Evolutionary conservation across 2,888 invertebrate species (phyloP), one percentile per base, ranked within the genome.

Genomic region (Bombylius discolor): DNA sequence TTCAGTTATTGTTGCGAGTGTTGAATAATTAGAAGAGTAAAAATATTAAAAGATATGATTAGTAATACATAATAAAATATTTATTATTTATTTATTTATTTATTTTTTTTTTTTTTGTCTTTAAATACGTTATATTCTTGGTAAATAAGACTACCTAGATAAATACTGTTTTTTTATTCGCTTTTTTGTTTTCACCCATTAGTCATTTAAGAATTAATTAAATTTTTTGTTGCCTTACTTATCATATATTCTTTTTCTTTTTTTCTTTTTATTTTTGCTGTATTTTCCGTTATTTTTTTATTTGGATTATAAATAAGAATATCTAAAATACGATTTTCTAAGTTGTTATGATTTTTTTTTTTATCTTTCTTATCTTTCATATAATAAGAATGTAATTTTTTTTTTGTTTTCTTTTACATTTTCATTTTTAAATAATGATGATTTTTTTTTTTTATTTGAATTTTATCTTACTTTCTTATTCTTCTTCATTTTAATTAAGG

Each of bases 221-320:
- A 53, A 36, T 46, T 46, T 13, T 46, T 46, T n/a, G 47, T 53
- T 53, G 44, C 39, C 44, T 49, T 49, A 44, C 44, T 48, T 44
- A 44, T 53, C 36, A 53, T 49, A 49, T 53, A 49, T 49, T 53
- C 49, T 49, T 44, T 49, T 49, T 60, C 53, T 58, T 60, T 51
- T 36, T 1, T 36, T 36, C 4, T 36, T 36, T 9, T 9, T 3
- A 3, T 9, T 8, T 8, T 9, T 36, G 9, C 36, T 8, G 9
- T 8, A 36, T 9, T 8, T 9, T 9, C 6, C 9, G 6, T 8
- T 36, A 36, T 60, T 59, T 53, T 57, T 53, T 61, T 64, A 61
- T 66, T 62, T 70, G 72, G 80, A 80, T 79, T 78, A 79, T 80
- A 80, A 80, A 81, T 81, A 81, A 81, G 80, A 81, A 81, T 81